Percentiles rank a stretch among this genome's conserved stretches.
Evolutionary conservation across 2,113 vertebrate species (phyloP).

Genomic region (Hemichromis elongatus): DNA sequence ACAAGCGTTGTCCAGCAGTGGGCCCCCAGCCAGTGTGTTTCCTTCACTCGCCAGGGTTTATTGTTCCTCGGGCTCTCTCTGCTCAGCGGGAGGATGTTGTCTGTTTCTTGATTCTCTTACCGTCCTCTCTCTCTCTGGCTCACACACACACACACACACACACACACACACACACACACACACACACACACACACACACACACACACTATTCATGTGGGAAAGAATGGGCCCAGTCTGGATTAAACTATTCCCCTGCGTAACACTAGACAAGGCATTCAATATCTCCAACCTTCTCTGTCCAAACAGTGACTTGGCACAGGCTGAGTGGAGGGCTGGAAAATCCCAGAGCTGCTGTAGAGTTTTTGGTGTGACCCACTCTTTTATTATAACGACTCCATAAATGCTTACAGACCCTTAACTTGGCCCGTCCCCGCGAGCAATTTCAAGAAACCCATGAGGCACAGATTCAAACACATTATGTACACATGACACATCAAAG

Average conservation of each 20-base stretch:
- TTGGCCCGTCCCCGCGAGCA: not conserved
- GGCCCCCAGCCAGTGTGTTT: conserved; percentile 38
- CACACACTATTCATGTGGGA: conserved; percentile 52
- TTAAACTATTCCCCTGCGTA: conserved; percentile 60
- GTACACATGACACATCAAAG: not conserved
- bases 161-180: not conserved
- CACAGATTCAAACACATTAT: conserved; percentile 7
- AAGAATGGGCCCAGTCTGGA: conserved; percentile 57
- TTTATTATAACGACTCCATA: conserved; percentile 53
- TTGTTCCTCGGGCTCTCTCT: conserved; percentile 30
- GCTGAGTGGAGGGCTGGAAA: conserved; percentile 51
- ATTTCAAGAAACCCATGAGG: not conserved
- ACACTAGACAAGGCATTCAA: conserved; percentile 60
- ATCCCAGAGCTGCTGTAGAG: conserved; percentile 52
- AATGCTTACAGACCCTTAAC: conserved; percentile 50
- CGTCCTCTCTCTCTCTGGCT: not conserved
- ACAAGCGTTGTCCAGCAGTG: conserved; percentile 32
- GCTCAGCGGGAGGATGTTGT: conserved; percentile 47
- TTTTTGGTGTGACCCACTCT: conserved; percentile 52
- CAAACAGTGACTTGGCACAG: conserved; percentile 59
- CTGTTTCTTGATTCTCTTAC: conserved; percentile 44
- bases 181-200: not conserved
- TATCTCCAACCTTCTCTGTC: conserved; percentile 54
- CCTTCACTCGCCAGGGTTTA: conserved; percentile 38
- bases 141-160: not conserved